Evolutionary conservation across 2,113 vertebrate species (phyloP).

Genomic region (Syngnathoides biaculeatus): DNA sequence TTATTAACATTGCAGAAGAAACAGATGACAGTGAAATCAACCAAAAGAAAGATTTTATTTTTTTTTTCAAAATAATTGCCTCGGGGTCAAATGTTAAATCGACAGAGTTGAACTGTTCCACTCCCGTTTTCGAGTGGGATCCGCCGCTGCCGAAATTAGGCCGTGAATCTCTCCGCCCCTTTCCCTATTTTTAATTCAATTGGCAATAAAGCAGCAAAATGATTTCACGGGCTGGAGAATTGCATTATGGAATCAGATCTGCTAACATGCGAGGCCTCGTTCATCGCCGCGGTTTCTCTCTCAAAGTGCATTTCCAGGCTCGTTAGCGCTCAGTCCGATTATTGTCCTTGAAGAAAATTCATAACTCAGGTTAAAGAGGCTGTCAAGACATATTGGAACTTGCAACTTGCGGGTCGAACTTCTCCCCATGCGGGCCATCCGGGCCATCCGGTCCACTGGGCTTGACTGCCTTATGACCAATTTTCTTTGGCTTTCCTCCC

Average conservation of each 20-base stretch:
- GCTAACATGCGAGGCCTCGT: not conserved
- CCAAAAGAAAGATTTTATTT: no score
- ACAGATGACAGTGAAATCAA: no score
- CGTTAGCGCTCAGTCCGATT: not conserved
- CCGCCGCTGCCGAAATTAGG: not conserved
- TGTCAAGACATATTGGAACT: not conserved
- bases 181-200: not conserved
- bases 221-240: not conserved
- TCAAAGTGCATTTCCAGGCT: not conserved
- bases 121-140: not conserved
- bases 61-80: no score
- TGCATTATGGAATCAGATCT: not conserved
- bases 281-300: not conserved
- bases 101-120: not conserved
- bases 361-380: not conserved
- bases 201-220: not conserved
- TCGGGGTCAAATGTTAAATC: no score
- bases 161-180: not conserved
- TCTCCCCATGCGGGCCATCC: no score
- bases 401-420: no score
- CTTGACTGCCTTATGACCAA: no score
- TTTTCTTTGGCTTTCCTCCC: no score
- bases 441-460: no score
- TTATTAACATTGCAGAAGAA: no score
- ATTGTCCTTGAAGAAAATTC: not conserved